phyloP scores from a whole-genome alignment of 2,797 vertebrate genomes.

The Oryzias sinensis region DNA sequence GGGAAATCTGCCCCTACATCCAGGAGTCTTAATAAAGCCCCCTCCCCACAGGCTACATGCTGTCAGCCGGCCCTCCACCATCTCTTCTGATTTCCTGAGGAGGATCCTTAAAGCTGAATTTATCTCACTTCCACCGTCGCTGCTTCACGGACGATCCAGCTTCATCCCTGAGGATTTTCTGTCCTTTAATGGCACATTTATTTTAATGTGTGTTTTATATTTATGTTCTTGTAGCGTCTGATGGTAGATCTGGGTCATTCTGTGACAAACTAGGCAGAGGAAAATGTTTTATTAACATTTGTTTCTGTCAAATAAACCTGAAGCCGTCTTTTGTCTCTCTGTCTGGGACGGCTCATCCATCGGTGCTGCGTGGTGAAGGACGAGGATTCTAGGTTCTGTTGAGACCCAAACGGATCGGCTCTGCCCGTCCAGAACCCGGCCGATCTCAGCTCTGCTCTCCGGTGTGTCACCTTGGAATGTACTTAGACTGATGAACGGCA shows the following conservation, averaged over 20 bases:
- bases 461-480: conserved; percentile 64
- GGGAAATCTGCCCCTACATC: no score
- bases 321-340: conserved; percentile 8
- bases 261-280: conserved; percentile 12
- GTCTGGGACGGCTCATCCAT: conserved; percentile 12
- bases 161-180: conserved; percentile 13
- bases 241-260: conserved; percentile 3
- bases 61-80: background rate
- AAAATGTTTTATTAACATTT: conserved; percentile 1
- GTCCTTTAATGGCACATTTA: conserved; percentile 20
- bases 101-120: background rate
- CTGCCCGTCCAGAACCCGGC: no score
- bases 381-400: conserved; percentile 28
- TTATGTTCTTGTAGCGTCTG: conserved; percentile 16
- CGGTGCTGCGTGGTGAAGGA: conserved; percentile 24
- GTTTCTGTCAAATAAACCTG: conserved; percentile 30
- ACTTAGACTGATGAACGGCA: conserved; percentile 65
- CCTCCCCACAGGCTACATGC: background rate
- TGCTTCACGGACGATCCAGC: conserved; percentile 14
- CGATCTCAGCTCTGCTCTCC: conserved; percentile 37
- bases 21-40: no score
- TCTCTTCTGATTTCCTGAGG: background rate
- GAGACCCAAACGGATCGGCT: background rate
- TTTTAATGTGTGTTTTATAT: conserved; percentile 25
- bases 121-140: conserved; percentile 1